phyloP scores from a whole-genome alignment of 2,113 vertebrate species.

The Antennarius striatus region DNA sequence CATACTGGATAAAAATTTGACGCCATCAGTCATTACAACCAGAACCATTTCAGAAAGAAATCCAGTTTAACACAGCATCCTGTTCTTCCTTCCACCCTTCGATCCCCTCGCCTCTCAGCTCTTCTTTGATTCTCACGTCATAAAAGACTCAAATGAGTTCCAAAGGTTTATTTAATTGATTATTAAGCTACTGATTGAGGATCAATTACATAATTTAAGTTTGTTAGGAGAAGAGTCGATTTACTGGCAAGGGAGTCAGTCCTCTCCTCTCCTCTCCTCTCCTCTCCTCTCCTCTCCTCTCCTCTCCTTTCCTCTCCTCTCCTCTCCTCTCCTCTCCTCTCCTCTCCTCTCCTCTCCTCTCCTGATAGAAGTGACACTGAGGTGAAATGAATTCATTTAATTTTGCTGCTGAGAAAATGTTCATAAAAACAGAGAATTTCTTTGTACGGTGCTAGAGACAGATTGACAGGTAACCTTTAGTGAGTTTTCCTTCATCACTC shows the following conservation, averaged over 20 bases:
- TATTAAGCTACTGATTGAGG: slow-evolving; percentile 78
- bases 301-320: slow-evolving; percentile 9
- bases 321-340: slow-evolving; percentile 7
- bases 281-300: background rate
- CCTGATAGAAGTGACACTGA: slow-evolving; percentile 7
- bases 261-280: slow-evolving; percentile 4
- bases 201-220: slow-evolving; percentile 83
- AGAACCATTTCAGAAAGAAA: too few relatives aligned
- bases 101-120: slow-evolving; percentile 16
- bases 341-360: slow-evolving; percentile 6
- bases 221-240: slow-evolving; percentile 75
- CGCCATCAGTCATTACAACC: too few relatives aligned
- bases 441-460: slow-evolving; percentile 6
- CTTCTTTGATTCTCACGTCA: slow-evolving; percentile 54
- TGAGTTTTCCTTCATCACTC: slow-evolving; percentile 17
- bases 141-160: slow-evolving; percentile 64
- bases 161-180: slow-evolving; percentile 81
- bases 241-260: slow-evolving; percentile 35
- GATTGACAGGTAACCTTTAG: slow-evolving; percentile 2
- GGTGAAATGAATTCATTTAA: slow-evolving; percentile 28
- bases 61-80: background rate
- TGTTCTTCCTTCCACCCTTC: background rate
- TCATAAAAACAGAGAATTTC: slow-evolving; percentile 13
- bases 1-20: too few relatives aligned
- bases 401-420: slow-evolving; percentile 23